Evolutionary conservation across 2,113 vertebrate genomes (phyloP).

Genomic region (Aspiorhynchus laticeps): DNA sequence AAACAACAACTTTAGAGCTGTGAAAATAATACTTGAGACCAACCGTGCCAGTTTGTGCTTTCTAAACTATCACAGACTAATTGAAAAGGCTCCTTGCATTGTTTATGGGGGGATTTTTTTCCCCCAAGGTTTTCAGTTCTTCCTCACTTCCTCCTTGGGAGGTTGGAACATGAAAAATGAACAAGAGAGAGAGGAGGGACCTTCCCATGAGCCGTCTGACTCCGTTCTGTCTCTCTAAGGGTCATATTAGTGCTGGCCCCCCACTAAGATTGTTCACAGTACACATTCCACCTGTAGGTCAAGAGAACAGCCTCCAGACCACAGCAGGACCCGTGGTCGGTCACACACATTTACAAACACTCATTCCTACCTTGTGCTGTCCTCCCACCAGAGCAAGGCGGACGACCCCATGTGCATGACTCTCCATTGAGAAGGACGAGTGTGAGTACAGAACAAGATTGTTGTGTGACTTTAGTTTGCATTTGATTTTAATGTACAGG

Average conservation of each 20-base stretch:
- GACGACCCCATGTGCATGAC: background rate
- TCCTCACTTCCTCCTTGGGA: background rate
- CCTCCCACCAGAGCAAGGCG: slow-evolving; percentile 6
- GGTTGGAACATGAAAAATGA: background rate
- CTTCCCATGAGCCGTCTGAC: slow-evolving; percentile 26
- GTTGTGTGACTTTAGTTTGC: background rate
- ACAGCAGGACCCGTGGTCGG: background rate
- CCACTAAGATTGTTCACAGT: slow-evolving; percentile 35
- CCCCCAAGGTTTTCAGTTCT: slow-evolving; percentile 9
- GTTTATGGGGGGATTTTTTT: background rate
- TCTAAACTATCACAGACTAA: slow-evolving; percentile 23
- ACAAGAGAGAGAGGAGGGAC: slow-evolving; percentile 8
- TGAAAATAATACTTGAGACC: background rate
- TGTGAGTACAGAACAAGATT: background rate
- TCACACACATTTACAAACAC: slow-evolving; percentile 26
- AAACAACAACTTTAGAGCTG: background rate
- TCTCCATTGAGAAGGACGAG: background rate
- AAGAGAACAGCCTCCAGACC: slow-evolving; percentile 44
- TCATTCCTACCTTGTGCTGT: slow-evolving; percentile 15
- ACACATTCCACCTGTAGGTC: slow-evolving; percentile 52
- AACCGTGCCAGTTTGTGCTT: background rate
- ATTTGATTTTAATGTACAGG: background rate
- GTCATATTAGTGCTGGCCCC: slow-evolving; percentile 36
- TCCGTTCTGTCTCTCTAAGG: slow-evolving; percentile 31
- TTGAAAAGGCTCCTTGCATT: background rate